Percentiles rank a stretch among this genome's conserved stretches.
Conservation (phyloP, 2,113 vertebrate genomes). For the Sinosuthora webbiana region DNA sequence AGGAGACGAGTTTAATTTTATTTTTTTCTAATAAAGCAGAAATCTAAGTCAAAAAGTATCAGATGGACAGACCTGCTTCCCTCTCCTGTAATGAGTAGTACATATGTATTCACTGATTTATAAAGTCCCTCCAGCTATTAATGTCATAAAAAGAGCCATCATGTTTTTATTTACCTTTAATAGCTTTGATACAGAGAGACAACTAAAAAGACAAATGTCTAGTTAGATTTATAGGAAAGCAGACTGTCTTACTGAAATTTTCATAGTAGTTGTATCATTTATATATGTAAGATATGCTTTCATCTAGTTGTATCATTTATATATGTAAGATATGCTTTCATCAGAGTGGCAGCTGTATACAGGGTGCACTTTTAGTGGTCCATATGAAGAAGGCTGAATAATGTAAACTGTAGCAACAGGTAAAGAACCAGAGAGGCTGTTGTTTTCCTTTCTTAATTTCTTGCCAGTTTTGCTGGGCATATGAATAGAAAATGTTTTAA, state of each 20-base stretch:
- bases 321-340: neutral
- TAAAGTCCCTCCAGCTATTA: conserved; percentile 16
- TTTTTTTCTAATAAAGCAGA: no score
- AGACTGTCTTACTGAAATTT: conserved; percentile 29
- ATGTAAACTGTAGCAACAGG: neutral
- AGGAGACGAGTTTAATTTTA: conserved; percentile 6
- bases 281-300: neutral
- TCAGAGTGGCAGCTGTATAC: neutral
- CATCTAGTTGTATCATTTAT: conserved; percentile 20
- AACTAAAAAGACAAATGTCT: conserved; percentile 23
- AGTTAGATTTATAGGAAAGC: neutral
- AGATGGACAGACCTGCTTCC: neutral
- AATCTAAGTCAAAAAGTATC: neutral
- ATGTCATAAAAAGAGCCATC: neutral
- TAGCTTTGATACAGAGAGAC: neutral
- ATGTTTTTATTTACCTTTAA: conserved; percentile 51
- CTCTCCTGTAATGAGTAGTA: neutral
- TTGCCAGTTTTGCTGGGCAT: neutral
- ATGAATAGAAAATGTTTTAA: neutral
- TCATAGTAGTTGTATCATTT: conserved; percentile 24
- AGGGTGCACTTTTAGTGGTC: neutral
- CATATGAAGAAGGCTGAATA: neutral
- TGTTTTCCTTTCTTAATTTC: neutral
- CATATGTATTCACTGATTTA: neutral
- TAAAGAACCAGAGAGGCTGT: neutral